A percentile compares a stretch with the other conserved stretches of the same genome.
Conservation (phyloP, 35 echinoderm and acorn worm genomes). For the Eucidaris tribuloides region DNA sequence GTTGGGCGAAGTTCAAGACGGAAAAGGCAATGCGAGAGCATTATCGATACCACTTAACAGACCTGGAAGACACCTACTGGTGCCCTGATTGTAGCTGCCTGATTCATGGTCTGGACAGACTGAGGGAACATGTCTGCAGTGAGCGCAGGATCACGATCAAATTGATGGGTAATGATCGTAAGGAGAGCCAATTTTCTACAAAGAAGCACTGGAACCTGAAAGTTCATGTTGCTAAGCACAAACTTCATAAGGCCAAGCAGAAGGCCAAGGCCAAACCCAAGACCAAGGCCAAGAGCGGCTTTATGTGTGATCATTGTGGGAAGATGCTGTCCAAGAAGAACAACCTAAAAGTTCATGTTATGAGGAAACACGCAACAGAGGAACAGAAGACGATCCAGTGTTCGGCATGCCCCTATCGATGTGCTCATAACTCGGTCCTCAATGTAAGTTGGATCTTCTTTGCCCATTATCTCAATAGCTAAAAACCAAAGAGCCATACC, state of each 20-base stretch:
- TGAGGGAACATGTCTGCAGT: constrained; percentile 58
- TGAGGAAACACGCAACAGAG: constrained; percentile 64
- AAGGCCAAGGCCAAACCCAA: too few species aligned
- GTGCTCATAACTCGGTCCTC: constrained; percentile 75
- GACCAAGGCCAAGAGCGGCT: constrained; percentile 57
- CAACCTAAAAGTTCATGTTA: constrained; percentile 75
- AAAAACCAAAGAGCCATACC: too few species aligned
- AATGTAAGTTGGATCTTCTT: constrained; percentile 65
- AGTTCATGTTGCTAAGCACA: constrained; percentile 68
- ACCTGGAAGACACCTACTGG: neutral
- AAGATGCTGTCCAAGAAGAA: constrained; percentile 74
- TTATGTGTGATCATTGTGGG: constrained; percentile 83
- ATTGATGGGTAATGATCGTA: constrained; percentile 59
- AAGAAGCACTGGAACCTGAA: constrained; percentile 66
- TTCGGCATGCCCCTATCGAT: constrained; percentile 50
- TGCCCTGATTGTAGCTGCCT: neutral
- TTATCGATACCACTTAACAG: neutral
- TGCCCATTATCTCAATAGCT: too few species aligned
- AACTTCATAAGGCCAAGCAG: too few species aligned
- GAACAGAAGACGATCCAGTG: constrained; percentile 69
- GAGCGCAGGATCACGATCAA: constrained; percentile 56
- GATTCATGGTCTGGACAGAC: neutral
- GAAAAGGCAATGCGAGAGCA: neutral
- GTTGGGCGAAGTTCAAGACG: neutral
- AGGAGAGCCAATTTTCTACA: constrained; percentile 60